Evolutionary conservation across 2,797 vertebrate genomes (phyloP), one percentile per base, ranked within the genome.

Genomic region (Anas georgica): DNA sequence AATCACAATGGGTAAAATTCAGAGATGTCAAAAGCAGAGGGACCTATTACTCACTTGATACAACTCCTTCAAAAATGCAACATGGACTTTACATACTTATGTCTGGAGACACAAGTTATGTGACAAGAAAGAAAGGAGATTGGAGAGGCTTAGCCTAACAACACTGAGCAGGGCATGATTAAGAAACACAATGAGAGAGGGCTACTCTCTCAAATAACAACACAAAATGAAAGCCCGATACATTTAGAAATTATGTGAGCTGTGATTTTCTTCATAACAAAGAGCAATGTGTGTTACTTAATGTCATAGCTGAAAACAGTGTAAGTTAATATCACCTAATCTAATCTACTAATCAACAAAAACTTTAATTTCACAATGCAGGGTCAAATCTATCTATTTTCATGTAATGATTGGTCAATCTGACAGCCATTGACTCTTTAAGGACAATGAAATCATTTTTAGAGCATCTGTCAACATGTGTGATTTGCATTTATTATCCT

Each of bases 1-100:
- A 86, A 89, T 82, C 77, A 74, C 56, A 58, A 55, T n/a, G 17
- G 23, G 39, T 58, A 46, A 90, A 86, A 86, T 52, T 56, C 69
- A 80, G 68, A 66, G 35, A 62, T 79, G 39, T 64, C 29, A 82
- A 54, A 23, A 70, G n/a, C 29, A 35, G 58, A 62, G 54, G 31
- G 41, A 41, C 29, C 31, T 72, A 46, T 92, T 70, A 41, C 26
- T 92, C 50, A 50, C n/a, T 46, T 67, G n/a, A 70, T 56, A 75
- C 31, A 70, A 25, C 9, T 70, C 11, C 35, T 75, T 60, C 41
- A 52, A 29, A 70, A 17, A 41, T 79, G 16, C 21, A 79, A 29
- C 22, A 59, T 26, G 9, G 43, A 62, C 25, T 60, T 79, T 35
- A 39, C 56, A 16, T 52, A 13, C 13, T 67, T 31, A 56, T 37